Percentiles rank a stretch among this genome's conserved stretches.
Evolutionary conservation across 2,113 vertebrate species (phyloP).

Genomic region (Bungarus multicinctus): DNA sequence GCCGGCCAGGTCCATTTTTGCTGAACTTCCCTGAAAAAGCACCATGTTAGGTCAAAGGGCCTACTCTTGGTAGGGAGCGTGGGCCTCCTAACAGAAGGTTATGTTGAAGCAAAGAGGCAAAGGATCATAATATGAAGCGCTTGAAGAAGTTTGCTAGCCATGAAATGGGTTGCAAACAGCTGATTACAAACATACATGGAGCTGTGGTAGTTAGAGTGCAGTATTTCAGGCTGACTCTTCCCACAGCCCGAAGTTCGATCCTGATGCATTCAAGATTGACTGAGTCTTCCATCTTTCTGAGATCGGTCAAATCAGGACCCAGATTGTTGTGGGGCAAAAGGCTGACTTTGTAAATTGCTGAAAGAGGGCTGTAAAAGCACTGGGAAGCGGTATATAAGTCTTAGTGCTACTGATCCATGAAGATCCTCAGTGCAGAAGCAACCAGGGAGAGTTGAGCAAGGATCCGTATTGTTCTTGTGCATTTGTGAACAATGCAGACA

Average conservation of each 20-base stretch:
- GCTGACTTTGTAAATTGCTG: background rate
- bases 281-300: background rate
- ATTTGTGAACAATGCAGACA: background rate
- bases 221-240: too few species aligned
- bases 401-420: background rate
- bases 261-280: background rate
- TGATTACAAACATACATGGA: background rate
- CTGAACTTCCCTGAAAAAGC: background rate
- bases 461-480: background rate
- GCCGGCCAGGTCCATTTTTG: background rate
- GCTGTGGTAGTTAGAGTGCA: too few species aligned
- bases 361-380: background rate
- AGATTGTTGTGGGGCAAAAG: background rate
- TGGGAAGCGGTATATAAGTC: background rate
- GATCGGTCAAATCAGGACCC: background rate
- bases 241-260: too few species aligned
- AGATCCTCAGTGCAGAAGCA: background rate
- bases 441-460: background rate
- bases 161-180: background rate
- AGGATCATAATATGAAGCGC: background rate
- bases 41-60: background rate
- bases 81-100: background rate
- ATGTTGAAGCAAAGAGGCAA: background rate
- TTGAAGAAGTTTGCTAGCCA: background rate
- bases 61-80: background rate